phyloP scores from a whole-genome alignment of 1,140 invertebrate species.

The Saccostrea echinata region DNA sequence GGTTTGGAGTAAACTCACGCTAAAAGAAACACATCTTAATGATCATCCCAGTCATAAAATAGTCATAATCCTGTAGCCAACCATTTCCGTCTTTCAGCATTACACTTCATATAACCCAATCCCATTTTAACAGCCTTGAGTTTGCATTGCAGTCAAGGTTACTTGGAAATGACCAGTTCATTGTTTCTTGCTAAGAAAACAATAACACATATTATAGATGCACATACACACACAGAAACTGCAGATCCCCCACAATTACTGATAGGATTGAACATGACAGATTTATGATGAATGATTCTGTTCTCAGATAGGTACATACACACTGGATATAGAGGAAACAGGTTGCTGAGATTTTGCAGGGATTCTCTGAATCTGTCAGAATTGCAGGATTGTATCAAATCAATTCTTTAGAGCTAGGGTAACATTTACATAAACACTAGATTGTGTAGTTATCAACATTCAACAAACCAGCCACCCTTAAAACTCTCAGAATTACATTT shows the following conservation, averaged over 20 bases:
- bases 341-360: slow-evolving; percentile 4
- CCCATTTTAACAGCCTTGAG: neutral
- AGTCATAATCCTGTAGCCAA: neutral
- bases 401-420: neutral
- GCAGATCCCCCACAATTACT: neutral
- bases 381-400: neutral
- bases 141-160: neutral
- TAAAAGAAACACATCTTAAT: slow-evolving; percentile 33
- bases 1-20: neutral
- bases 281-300: slow-evolving; percentile 23
- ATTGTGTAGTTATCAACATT: neutral
- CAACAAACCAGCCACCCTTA: too few relatives aligned
- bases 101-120: neutral
- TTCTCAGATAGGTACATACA: neutral
- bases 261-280: slow-evolving; percentile 30
- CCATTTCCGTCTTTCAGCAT: neutral
- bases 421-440: neutral
- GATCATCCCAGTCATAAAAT: slow-evolving; percentile 13
- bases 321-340: neutral
- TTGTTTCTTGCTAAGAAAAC: neutral
- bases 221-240: neutral
- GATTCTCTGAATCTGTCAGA: neutral
- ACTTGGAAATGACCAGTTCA: neutral
- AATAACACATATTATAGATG: neutral
- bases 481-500: too few relatives aligned